A percentile compares a stretch with the other conserved stretches of the same genome.
Evolutionary conservation across 2,113 vertebrate species (phyloP).

Genomic region (Cinclus mexicanus): DNA sequence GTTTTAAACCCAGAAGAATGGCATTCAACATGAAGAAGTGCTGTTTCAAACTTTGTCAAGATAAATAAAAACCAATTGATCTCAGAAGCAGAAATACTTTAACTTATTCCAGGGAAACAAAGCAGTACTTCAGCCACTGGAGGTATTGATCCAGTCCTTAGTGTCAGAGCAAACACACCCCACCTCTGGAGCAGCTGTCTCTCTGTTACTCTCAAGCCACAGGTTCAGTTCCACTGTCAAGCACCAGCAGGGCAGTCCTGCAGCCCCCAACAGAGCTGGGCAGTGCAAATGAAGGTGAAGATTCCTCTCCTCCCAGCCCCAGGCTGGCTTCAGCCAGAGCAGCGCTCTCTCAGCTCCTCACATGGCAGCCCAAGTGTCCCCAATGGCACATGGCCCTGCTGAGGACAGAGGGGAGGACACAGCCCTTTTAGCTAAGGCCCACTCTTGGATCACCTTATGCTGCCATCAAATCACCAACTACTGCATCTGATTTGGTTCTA

Average conservation of each 20-base stretch:
- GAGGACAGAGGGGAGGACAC: neutral
- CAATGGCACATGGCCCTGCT: neutral
- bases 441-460: neutral
- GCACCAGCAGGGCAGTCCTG: neutral
- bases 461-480: neutral
- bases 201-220: neutral
- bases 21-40: neutral
- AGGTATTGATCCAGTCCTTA: neutral
- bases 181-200: neutral
- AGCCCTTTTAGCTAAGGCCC: neutral
- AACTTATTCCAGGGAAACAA: neutral
- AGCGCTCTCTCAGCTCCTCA: neutral
- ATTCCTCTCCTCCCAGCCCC: neutral
- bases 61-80: neutral
- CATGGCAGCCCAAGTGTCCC: neutral
- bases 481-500: neutral
- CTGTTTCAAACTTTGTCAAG: neutral
- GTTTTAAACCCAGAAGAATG: neutral
- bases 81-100: neutral
- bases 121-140: neutral
- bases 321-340: neutral
- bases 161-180: accelerated
- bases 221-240: neutral
- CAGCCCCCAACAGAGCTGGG: neutral
- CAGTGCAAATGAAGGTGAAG: neutral